These are phyloP conservation scores for Ctenodactylus gundi DNA, from an alignment of 2,113 vertebrate species.

Conservation along the genomic window DNA sequence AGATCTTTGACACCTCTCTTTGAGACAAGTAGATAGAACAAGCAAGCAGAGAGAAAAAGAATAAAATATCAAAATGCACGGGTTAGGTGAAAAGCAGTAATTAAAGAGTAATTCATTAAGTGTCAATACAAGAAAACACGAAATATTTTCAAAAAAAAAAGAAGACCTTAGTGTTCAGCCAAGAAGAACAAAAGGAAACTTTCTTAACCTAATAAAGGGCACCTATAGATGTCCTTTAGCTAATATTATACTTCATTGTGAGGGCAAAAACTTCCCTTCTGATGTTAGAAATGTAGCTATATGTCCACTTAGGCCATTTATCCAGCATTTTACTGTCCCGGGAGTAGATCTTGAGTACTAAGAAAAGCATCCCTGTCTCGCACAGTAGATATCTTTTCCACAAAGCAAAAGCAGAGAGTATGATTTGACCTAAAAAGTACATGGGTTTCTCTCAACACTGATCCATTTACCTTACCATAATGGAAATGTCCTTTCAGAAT, in stretches of 20 bases:
- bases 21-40: background rate
- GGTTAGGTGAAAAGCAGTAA: background rate
- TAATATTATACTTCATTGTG: background rate
- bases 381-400: background rate
- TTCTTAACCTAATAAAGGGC: too few species aligned
- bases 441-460: background rate
- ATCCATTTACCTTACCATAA: background rate
- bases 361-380: background rate
- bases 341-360: background rate
- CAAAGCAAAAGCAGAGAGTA: background rate
- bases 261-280: background rate
- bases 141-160: background rate
- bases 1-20: background rate
- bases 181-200: background rate
- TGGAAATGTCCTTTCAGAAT: background rate
- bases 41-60: background rate
- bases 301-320: background rate
- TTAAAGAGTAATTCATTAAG: background rate
- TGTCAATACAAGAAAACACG: background rate
- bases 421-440: background rate
- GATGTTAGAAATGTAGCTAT: background rate
- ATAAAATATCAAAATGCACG: background rate
- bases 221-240: background rate
- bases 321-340: background rate
- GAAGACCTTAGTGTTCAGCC: background rate